Evolutionary conservation across 1,140 invertebrate species (phyloP), one percentile per base, ranked within the genome.

Genomic region (Temnothorax nylanderi): DNA sequence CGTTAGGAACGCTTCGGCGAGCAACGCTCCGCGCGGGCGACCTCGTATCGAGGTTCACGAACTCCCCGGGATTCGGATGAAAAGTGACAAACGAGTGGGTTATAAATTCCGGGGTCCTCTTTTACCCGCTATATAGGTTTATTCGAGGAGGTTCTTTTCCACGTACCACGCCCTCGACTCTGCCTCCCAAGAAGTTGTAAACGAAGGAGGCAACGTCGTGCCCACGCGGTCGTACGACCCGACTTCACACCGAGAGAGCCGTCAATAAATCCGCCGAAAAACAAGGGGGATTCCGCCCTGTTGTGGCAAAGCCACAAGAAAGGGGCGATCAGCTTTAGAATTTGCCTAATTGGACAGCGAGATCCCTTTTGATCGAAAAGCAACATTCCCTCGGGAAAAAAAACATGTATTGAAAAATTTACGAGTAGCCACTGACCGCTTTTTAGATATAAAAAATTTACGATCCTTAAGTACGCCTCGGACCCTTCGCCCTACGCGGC

Each of bases 21-120:
- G 60, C 75, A 69, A 32, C 62, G 51, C 60, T 51, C 8, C 75
- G 21, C 60, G 26, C 51, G 18, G 54, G 44, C 26, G 26, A 26
- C 26, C 26, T 26, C 26, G 26, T 87, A 49, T 67, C 44, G 62
- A 32, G 78, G 44, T 69, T 54, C 56, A 75, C 32, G 26, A 60
- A 47, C n/a, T 69, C 49, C 47, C 64, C 44, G 37, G 18, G 81
- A 41, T 18, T 54, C 60, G 65, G 51, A 58, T 81, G 69, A 58
- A 78, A 75, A 85, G 89, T 91, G 93, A 93, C 92, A 94, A 94
- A 94, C 90, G 93, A 91, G 89, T 81, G 80, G 89, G 92, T 91
- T 91, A 93, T 94, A 94, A 94, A 94, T 94, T 93, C 90, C 84
- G 80, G 85, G 89, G 92, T 88, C 89, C 93, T 89, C 67, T 75